Conservation (phyloP, 2,113 vertebrate species). For the Lampris incognitus region DNA sequence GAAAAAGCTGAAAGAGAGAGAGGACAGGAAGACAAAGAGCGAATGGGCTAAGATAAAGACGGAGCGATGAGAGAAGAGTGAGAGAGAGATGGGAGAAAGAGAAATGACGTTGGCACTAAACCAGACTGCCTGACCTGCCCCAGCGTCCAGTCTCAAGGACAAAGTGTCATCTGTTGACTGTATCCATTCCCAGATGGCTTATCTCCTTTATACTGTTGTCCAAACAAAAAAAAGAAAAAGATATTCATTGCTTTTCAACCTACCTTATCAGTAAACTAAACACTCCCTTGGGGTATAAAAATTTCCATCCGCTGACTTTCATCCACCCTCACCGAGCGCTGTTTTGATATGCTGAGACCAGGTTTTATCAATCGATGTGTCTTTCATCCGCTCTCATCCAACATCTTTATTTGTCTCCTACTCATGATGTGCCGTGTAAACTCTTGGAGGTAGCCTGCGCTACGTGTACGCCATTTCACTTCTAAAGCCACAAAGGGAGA, state of each 20-base stretch:
- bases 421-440: conserved; percentile 26
- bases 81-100: conserved; percentile 25
- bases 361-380: conserved; percentile 79
- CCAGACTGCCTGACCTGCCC: conserved; percentile 59
- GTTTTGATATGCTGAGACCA: conserved; percentile 79
- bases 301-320: conserved; percentile 39
- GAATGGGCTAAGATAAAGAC: conserved; percentile 53
- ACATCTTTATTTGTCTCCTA: neutral
- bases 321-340: conserved; percentile 39
- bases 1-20: conserved; percentile 60
- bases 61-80: conserved; percentile 35
- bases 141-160: conserved; percentile 72
- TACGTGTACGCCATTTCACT: neutral
- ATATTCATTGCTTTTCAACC: conserved; percentile 94
- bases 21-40: conserved; percentile 19
- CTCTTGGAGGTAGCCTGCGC: neutral
- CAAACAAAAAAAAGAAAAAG: conserved; percentile 84
- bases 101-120: conserved; percentile 43
- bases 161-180: conserved; percentile 67
- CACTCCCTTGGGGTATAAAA: conserved; percentile 77
- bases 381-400: conserved; percentile 1
- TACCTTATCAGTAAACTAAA: conserved; percentile 92
- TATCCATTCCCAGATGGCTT: conserved; percentile 72
- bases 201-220: conserved; percentile 73
- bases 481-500: neutral